Base-by-base conservation (phyloP, 2,113 vertebrate species). In the Smithornis capensis region DNA sequence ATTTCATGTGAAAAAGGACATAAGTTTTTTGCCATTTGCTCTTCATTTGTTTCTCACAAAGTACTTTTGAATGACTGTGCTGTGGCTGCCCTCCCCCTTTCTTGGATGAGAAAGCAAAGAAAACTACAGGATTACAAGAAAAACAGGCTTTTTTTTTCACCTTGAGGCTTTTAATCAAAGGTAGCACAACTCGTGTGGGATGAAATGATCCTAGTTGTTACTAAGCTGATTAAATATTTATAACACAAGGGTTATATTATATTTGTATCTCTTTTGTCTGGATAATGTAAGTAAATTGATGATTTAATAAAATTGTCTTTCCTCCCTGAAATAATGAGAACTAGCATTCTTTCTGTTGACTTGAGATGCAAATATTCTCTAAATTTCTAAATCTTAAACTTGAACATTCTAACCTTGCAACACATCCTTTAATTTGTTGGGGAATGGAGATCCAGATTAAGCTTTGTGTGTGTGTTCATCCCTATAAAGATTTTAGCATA, bases 171-270 rank as follows among this genome's bases (percentile, higher is more conserved):
- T 89, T 74, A 94, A 74, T 94, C 24, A 85, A 87, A 88, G 38
- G 71, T 79, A 91, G 31, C 1, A 1, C 50, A 74, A 35, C 35
- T n/a, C 22, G 1, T 59, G 38, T 73, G 74, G 87, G 44, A 42
- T 91, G 21, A 87, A 87, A 78, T 77, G 0, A 69, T 88, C 33
- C 60, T 85, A 71, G 71, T 79, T 93, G 29, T 86, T 94, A 62
- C 55, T 40, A 63, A 93, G 8, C 42, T 68, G 25, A 81, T 94
- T 74, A 91, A 91, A 80, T 85, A 83, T 71, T 92, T 83, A 88
- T 85, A 78, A 74, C 92, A 77, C 27, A 74, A 63, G 35, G 47
- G 10, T 31, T 74, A 4, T 52, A 50, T 83, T 83, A 50, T 56
- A 80, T 76, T 90, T 88, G 62, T 59, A 86, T 44, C 47, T 74